Percentiles rank a stretch among this genome's conserved stretches.
Conservation (phyloP, 2,888 invertebrate genomes). For the Eupithecia inturbata region DNA sequence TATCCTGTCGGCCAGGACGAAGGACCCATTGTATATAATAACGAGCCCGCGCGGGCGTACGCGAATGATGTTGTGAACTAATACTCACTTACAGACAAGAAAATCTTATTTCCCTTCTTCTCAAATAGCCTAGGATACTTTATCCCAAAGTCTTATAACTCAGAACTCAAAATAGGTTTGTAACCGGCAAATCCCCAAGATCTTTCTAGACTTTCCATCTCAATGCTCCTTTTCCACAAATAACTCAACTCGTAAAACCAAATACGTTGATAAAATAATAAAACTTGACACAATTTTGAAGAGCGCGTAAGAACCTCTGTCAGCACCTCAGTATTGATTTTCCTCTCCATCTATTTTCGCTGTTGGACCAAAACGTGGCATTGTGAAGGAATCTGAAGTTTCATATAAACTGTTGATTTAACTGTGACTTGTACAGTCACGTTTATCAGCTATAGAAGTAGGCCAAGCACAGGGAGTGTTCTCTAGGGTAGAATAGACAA, state of each 20-base stretch:
- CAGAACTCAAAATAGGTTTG: not conserved
- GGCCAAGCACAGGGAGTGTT: no score
- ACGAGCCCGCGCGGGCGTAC: no score
- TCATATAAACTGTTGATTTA: constrained; percentile 8
- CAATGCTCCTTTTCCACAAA: constrained; percentile 25
- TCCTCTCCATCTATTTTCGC: constrained; percentile 70
- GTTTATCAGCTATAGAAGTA: no score
- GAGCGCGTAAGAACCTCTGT: constrained; percentile 51
- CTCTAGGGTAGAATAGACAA: no score
- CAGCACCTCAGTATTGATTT: constrained; percentile 68
- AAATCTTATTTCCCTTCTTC: no score
- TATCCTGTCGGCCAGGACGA: no score
- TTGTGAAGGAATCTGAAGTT: constrained; percentile 48
- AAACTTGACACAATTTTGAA: constrained; percentile 72
- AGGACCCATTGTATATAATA: no score
- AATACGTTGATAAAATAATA: constrained; percentile 53
- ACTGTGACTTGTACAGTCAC: not conserved
- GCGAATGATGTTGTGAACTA: no score
- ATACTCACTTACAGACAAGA: no score
- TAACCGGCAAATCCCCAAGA: not conserved
- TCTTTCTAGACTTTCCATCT: constrained; percentile 7
- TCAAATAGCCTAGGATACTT: no score
- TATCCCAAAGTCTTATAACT: no score
- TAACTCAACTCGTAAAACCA: constrained; percentile 30
- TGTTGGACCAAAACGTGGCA: constrained; percentile 63